Evolutionary conservation across 1,140 invertebrate genomes (phyloP).

Genomic region (Drosophila setifemur): DNA sequence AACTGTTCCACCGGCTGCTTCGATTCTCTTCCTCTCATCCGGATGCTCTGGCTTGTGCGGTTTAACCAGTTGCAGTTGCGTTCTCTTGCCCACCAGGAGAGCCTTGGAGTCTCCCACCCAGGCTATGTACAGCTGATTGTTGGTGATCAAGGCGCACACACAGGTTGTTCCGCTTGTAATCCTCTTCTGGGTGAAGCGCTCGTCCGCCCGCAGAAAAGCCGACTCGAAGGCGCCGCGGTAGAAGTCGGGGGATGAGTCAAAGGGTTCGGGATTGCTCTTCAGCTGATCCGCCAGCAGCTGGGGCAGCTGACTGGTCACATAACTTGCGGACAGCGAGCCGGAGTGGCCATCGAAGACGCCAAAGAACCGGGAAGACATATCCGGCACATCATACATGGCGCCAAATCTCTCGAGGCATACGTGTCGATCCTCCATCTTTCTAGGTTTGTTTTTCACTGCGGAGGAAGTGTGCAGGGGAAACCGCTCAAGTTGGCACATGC

Average conservation of each 20-base stretch:
- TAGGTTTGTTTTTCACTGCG: constrained; percentile 70
- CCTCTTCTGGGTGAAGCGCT: constrained; percentile 90
- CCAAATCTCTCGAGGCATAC: constrained; percentile 68
- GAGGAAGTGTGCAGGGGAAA: constrained; percentile 18
- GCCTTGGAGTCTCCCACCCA: constrained; percentile 98
- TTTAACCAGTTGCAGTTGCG: constrained; percentile 86
- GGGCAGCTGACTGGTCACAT: constrained; percentile 94
- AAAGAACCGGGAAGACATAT: constrained; percentile 86
- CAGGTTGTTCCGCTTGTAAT: constrained; percentile 91
- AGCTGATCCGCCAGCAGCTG: constrained; percentile 92
- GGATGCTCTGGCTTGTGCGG: constrained; percentile 90
- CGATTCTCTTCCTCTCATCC: constrained; percentile 69
- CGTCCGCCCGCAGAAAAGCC: constrained; percentile 91
- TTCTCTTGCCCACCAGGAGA: constrained; percentile 87
- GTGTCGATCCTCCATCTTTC: constrained; percentile 79
- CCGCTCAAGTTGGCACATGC: constrained; percentile 1
- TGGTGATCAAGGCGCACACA: constrained; percentile 85
- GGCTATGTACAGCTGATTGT: constrained; percentile 90
- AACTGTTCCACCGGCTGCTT: constrained; percentile 62
- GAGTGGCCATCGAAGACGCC: constrained; percentile 98
- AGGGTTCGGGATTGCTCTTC: constrained; percentile 1
- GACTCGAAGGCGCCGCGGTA: constrained; percentile 86
- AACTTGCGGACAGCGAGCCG: constrained; percentile 94
- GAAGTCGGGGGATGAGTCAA: constrained; percentile 25
- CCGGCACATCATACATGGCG: constrained; percentile 47